Percentiles rank a stretch among this genome's conserved stretches.
Evolutionary conservation across 2,113 vertebrate genomes (phyloP).

Genomic region (Thamnophis sirtalis): DNA sequence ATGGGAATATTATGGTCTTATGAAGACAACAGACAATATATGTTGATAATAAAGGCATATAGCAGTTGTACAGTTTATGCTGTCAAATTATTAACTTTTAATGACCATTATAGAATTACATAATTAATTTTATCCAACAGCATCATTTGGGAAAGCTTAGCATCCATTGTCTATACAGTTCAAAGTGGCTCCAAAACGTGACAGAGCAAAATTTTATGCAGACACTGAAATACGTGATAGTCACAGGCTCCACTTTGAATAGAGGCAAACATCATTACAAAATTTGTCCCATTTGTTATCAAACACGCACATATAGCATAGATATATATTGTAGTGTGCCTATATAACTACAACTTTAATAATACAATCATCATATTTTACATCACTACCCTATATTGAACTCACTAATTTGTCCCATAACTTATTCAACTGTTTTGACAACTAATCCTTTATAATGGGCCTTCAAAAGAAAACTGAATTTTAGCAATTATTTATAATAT

Average conservation of each 20-base stretch:
- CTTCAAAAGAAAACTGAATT: conserved; percentile 72
- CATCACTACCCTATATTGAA: conserved; percentile 54
- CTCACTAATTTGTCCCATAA: conserved; percentile 65
- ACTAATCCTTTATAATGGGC: conserved; percentile 68
- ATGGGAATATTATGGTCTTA: neutral
- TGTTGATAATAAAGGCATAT: neutral
- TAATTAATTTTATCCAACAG: neutral
- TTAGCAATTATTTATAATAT: conserved; percentile 75
- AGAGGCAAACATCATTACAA: conserved; percentile 33
- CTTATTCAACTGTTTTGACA: conserved; percentile 71
- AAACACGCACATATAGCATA: conserved; percentile 45
- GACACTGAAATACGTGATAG: conserved; percentile 7
- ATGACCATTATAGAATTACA: neutral
- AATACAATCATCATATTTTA: conserved; percentile 49
- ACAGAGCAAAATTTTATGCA: conserved; percentile 22
- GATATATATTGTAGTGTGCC: neutral
- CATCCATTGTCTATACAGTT: neutral
- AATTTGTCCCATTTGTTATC: conserved; percentile 38
- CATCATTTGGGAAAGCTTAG: neutral
- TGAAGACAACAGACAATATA: neutral
- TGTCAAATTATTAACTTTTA: neutral
- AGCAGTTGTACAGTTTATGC: neutral
- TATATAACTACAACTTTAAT: conserved; percentile 51
- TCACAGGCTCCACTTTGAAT: conserved; percentile 31
- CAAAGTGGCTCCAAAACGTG: neutral